Evolutionary conservation across 1,140 invertebrate species (phyloP), one percentile per base, ranked within the genome.

Genomic region (Penaeus indicus): DNA sequence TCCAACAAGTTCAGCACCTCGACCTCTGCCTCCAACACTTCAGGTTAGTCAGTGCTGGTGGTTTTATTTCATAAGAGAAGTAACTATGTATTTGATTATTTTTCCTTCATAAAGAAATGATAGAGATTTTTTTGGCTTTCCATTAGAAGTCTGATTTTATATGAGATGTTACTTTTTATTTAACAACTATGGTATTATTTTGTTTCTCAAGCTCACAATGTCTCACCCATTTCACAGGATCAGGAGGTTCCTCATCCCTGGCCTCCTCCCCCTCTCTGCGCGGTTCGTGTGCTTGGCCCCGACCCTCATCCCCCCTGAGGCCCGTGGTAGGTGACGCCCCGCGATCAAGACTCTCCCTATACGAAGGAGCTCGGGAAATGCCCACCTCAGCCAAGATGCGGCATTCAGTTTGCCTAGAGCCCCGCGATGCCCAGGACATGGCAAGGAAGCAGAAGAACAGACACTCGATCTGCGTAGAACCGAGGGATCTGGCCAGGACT

Each of bases 1-100:
- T 90, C 89, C 47, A 87, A 90, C 81, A 90, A 90, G 85, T 90
- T 90, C 63, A 84, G 79, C 60, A 87, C 89, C 11, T 90, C 89
- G 67, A 90, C 89, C 16, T 87, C 89, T 54, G 72, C 89, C 72
- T 90, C 89, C 42, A 87, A 86, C 60, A 90, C 89, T 69, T 90
- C 89, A 87, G 89, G 89, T 90, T 25, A 81, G 81, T 32, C 60
- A 10, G 19, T 63, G 0, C 4, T 13, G 42, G 8, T 27, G 11
- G 38, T 13, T 54, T 60, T 81, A 5, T 47, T 22, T 62, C 38
- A 32, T 77, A 32, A 42, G 1, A 8, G 32, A 32, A 38, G 10
- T 54, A 16, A 54, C 10, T 54, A 19, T 8, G 4, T 42, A 78
- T 8, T 1, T 32, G n/a, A 0, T 54, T 54, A 13, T 54, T 47